phyloP scores from a whole-genome alignment of 2,113 vertebrate species.

The Okapia johnstoni region DNA sequence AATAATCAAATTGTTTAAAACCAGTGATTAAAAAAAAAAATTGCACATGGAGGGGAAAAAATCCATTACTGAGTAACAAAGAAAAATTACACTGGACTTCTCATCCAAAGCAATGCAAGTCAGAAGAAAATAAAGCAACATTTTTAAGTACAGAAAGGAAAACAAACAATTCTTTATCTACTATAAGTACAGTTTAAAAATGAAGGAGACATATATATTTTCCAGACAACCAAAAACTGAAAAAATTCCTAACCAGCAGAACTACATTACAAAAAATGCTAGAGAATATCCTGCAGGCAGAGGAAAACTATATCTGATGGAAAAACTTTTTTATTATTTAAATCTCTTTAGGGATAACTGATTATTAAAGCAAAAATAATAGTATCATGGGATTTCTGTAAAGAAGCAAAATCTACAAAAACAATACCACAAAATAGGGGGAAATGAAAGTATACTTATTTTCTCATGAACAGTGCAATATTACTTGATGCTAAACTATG shows the following conservation, averaged over 20 bases:
- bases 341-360: neutral
- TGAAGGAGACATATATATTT: neutral
- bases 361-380: neutral
- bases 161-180: neutral
- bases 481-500: neutral
- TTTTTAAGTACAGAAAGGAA: neutral
- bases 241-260: neutral
- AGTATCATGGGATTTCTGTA: neutral
- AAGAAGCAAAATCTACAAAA: neutral
- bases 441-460: neutral
- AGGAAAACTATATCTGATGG: neutral
- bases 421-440: neutral
- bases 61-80: neutral
- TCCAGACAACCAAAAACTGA: neutral
- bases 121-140: neutral
- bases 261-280: neutral
- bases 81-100: neutral
- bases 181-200: neutral
- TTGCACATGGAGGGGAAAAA: neutral
- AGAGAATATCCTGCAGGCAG: neutral
- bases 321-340: neutral
- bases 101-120: neutral
- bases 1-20: neutral
- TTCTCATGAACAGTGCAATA: neutral
- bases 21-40: neutral